Conservation (phyloP, 2,113 vertebrate genomes). For the Rhea americana region DNA sequence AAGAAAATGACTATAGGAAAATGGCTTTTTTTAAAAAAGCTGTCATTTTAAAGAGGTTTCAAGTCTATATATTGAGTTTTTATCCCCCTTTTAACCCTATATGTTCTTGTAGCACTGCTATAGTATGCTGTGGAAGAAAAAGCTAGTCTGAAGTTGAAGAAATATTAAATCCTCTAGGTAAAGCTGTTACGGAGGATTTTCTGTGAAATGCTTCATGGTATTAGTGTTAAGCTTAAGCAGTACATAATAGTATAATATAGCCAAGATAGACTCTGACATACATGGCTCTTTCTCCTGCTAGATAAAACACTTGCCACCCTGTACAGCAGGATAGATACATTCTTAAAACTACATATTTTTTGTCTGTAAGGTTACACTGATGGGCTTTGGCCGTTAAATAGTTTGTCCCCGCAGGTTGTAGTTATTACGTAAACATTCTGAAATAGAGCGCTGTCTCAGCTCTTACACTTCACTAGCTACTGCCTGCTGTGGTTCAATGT, state of each 20-base stretch:
- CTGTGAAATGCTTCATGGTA: not conserved
- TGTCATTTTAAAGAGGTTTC: slow-evolving; percentile 33
- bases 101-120: slow-evolving; percentile 55
- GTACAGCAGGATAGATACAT: not conserved
- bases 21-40: not conserved
- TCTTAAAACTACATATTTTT: not conserved
- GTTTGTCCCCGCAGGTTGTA: not conserved
- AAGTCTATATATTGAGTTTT: slow-evolving; percentile 48
- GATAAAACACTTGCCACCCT: not conserved
- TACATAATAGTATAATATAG: not conserved
- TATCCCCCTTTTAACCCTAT: slow-evolving; percentile 55
- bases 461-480: not conserved
- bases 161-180: slow-evolving; percentile 53
- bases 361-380: fast-evolving
- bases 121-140: slow-evolving; percentile 6
- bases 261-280: not conserved
- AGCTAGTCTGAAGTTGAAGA: slow-evolving; percentile 19
- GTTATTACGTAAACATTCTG: not conserved
- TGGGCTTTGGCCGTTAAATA: not conserved
- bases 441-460: not conserved
- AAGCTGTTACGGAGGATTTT: slow-evolving; percentile 53
- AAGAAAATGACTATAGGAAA: slow-evolving; percentile 21
- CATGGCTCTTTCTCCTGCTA: not conserved
- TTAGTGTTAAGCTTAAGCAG: not conserved
- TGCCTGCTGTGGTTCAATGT: not conserved